Evolutionary conservation across 2,113 vertebrate genomes (phyloP).

Genomic region (Mustela lutreola): DNA sequence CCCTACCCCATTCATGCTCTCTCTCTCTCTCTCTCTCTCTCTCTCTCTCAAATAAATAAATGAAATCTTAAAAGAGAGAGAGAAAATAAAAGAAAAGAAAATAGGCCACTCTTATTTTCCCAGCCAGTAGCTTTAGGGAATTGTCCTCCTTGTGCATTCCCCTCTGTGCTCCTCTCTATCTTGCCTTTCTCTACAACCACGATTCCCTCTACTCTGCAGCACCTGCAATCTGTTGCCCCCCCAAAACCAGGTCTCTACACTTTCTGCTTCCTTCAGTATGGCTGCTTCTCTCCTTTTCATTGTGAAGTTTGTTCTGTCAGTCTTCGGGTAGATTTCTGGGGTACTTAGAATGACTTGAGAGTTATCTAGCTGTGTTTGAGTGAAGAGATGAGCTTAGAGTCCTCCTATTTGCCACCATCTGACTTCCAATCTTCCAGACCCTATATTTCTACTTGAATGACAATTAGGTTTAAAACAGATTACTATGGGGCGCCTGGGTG

Average conservation of each 20-base stretch:
- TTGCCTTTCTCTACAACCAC: not conserved
- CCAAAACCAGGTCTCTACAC: not conserved
- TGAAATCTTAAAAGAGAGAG: too few relatives aligned
- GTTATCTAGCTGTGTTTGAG: not conserved
- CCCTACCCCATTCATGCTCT: too few relatives aligned
- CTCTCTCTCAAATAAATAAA: too few relatives aligned
- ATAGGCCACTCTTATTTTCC: too few relatives aligned
- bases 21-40: too few relatives aligned
- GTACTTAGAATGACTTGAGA: not conserved
- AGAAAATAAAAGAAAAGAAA: too few relatives aligned
- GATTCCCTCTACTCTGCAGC: not conserved
- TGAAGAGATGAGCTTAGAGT: not conserved
- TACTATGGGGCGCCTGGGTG: too few relatives aligned
- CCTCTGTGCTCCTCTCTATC: not conserved
- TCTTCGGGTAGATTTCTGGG: not conserved
- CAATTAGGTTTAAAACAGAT: not conserved
- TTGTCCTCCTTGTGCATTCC: not conserved
- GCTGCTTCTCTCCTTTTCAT: not conserved
- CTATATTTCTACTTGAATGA: not conserved
- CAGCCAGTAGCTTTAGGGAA: not conserved
- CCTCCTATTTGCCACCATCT: not conserved
- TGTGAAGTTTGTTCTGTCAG: not conserved
- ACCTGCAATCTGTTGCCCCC: not conserved
- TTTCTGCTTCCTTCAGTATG: not conserved
- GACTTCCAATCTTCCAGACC: not conserved